Base-by-base conservation (phyloP, 2,888 invertebrate species). In the Eubasilissa splendida region DNA sequence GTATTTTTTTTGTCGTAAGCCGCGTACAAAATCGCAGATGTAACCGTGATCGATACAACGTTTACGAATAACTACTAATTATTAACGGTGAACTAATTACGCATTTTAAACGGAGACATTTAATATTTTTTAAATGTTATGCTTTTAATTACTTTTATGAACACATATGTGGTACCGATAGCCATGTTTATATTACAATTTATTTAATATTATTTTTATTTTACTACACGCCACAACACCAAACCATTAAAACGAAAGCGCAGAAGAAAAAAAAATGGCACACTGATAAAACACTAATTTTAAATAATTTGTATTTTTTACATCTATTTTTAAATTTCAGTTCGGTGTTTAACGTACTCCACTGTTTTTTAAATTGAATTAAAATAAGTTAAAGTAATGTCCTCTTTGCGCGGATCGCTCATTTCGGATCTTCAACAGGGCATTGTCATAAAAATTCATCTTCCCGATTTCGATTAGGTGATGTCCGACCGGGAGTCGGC, bases 91-190 rank as follows among this genome's bases (percentile, higher is more conserved):
- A 42, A 7, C 42, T 42, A 42, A 42, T 42, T 42, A 42, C 42
- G 42, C 22, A 42, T 42, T 42, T 42, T 42, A 5, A 42, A 42
- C 42, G 1, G 4, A 2, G 42, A 42, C 7, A 42, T 42, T 42
- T 42, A 5, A 42, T 7, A 42, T 5, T 5, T 42, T 42, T 42
- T 42, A 42, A 7, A 42, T 42, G 42, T 42, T 42, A 42, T 2
- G 7, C 4, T 42, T 42, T 14, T 50, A 68, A 31, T 54, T 31
- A 31, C 50, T 56, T 53, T 63, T 42, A 56, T 80, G 80, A 80
- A 80, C 80, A 80, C 80, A n/a, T 77, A 11, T 54, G 80, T 80
- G 80, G 80, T 80, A 80, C 71, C 80, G 80, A 75, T 79, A 79
- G 50, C 66, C 59, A 12, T 53, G 4, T 71, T n/a, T 71, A 54